Conservation (phyloP, 1,140 invertebrate genomes). For the Drosophila cardini region DNA sequence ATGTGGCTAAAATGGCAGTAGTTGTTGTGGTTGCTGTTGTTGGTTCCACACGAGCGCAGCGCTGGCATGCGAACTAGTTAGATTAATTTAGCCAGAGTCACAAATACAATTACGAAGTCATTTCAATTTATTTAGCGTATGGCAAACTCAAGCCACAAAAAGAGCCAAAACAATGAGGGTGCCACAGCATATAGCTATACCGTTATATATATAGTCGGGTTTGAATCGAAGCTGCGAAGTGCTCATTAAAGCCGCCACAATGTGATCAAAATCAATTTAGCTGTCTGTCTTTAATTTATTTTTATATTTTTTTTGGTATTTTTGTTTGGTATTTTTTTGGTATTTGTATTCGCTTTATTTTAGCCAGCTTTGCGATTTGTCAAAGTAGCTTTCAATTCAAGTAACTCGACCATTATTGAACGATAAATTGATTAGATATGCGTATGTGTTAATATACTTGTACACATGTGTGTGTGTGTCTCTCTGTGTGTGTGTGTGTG, state of each 20-base stretch:
- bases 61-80: conserved; percentile 77
- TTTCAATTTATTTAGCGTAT: conserved; percentile 80
- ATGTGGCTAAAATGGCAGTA: not conserved
- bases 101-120: conserved; percentile 82
- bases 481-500: conserved; percentile 16
- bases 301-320: conserved; percentile 5
- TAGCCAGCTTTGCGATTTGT: conserved; percentile 67
- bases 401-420: conserved; percentile 75
- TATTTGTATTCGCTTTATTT: conserved; percentile 31
- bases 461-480: not conserved
- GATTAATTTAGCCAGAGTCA: conserved; percentile 78
- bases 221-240: not conserved
- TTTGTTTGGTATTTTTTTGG: not conserved
- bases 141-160: conserved; percentile 43
- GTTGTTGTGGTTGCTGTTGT: conserved; percentile 34
- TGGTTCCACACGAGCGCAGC: conserved; percentile 74
- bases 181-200: not conserved
- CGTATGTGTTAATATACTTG: conserved; percentile 26
- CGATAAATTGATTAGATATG: conserved; percentile 84
- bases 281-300: conserved; percentile 50
- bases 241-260: conserved; percentile 34
- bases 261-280: conserved; percentile 35
- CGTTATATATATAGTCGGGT: not conserved
- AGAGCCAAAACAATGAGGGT: conserved; percentile 45
- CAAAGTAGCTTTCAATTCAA: conserved; percentile 66